Conservation (phyloP, 1,140 invertebrate genomes). For the Drosophila novamexicana region DNA sequence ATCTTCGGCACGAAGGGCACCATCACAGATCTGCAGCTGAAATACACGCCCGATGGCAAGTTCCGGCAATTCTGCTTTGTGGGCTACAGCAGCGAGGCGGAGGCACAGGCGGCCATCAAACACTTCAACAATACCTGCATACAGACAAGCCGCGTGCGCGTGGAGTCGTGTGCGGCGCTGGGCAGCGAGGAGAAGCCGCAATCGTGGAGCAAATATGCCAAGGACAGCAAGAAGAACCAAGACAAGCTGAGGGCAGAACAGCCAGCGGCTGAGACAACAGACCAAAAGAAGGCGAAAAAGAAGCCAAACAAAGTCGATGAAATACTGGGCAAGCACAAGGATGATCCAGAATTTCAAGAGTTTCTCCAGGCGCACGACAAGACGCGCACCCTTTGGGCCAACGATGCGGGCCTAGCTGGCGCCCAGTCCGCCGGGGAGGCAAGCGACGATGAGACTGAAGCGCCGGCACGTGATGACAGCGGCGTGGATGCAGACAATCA, state of each 20-base stretch:
- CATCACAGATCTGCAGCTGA: conserved; percentile 96
- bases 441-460: conserved; percentile 13
- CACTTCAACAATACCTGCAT: conserved; percentile 94
- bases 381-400: conserved; percentile 88
- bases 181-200: conserved; percentile 93
- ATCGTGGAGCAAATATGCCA: conserved; percentile 94
- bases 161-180: conserved; percentile 91
- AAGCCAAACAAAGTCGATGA: conserved; percentile 86
- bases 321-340: conserved; percentile 90
- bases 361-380: conserved; percentile 92
- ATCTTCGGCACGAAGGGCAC: conserved; percentile 92
- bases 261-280: conserved; percentile 55
- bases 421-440: conserved; percentile 31
- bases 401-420: conserved; percentile 86
- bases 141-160: conserved; percentile 91
- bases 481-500: conserved; percentile 32
- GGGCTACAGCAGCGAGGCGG: conserved; percentile 92
- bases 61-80: conserved; percentile 97
- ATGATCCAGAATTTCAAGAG: conserved; percentile 95
- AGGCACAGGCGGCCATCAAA: conserved; percentile 90
- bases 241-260: conserved; percentile 70
- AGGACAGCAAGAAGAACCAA: conserved; percentile 88
- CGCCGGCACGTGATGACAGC: conserved; percentile 13
- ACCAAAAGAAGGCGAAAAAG: conserved; percentile 77
- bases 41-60: conserved; percentile 94